Evolutionary conservation across 2,888 invertebrate genomes (phyloP), one percentile per base, ranked within the genome.

Genomic region (Pandemis corylana): DNA sequence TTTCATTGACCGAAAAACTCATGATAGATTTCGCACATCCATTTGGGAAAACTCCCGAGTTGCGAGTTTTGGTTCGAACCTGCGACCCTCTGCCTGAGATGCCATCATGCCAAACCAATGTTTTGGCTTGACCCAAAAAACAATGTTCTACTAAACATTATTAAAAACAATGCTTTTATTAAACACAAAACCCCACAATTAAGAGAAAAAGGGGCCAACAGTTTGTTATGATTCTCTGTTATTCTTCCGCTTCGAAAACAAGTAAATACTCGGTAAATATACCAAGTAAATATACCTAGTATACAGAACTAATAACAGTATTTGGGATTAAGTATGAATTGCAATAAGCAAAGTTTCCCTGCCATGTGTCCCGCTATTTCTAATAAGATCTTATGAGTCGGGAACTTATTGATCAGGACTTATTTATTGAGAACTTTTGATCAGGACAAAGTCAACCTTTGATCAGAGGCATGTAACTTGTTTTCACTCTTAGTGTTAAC

Each of bases 241-340:
- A n/a, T 56, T 56, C 44, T 46, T 12, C 46, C 46, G 46, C 12
- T 46, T 46, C 46, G 46, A 4, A 46, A 46, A 46, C 46, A 46
- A 46, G 46, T 46, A 46, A 46, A 46, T 46, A 46, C 12, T 46
- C 46, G 46, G 46, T 56, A 51, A 20, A 9, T 56, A 64, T 56
- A 73, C 42, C 42, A 44, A 53, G 64, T 66, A 71, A 66, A 72
- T 64, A 64, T 66, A 65, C 64, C 65, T 70, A 15, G 15, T 63
- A 59, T 49, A 70, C 62, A 63, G n/a, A 75, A 75, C 75, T 75
- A 75, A 75, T 71, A 75, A 66, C 69, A 69, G 59, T 61, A 28
- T 62, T 69, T 66, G 62, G 69, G 62, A 75, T 75, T 67, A 71
- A 67, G 66, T 75, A 75, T 67, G 63, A 75, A 75, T 75, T 70